phyloP scores from a whole-genome alignment of 2,888 invertebrate species.

The Dorcus hopei region DNA sequence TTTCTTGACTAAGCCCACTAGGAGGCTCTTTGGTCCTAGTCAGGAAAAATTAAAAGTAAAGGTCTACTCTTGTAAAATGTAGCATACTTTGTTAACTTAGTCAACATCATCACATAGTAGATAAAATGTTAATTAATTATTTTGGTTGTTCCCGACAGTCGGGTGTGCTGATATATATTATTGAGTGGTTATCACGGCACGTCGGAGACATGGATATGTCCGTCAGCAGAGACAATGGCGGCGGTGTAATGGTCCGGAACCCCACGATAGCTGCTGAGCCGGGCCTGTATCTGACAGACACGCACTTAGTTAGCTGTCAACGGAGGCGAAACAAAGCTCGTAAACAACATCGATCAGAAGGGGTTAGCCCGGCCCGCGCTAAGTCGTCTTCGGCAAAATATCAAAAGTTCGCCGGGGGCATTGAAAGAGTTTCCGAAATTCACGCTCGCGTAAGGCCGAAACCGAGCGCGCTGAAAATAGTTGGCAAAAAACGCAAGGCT shows the following conservation, averaged over 20 bases:
- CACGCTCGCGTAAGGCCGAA: no score
- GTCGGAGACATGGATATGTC: conserved; percentile 31
- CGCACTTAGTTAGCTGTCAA: conserved; percentile 45
- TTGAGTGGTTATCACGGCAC: conserved; percentile 28
- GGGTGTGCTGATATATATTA: conserved; percentile 20
- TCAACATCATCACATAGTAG: background rate
- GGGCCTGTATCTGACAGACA: conserved; percentile 42
- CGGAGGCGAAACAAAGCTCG: conserved; percentile 28
- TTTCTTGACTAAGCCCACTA: no score
- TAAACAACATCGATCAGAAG: conserved; percentile 18
- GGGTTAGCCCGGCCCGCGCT: conserved; percentile 11
- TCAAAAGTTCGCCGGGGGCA: background rate
- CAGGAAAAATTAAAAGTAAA: no score
- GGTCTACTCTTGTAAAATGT: no score
- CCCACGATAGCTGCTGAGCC: conserved; percentile 33
- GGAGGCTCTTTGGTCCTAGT: no score
- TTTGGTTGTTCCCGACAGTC: background rate
- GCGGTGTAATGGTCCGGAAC: conserved; percentile 38
- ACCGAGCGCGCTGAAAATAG: conserved; percentile 8
- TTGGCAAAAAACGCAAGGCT: conserved; percentile 27
- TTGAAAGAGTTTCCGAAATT: background rate
- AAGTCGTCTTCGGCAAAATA: background rate
- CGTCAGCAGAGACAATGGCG: conserved; percentile 33
- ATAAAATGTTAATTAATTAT: background rate
- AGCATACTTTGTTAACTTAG: no score